These are phyloP conservation scores for Maylandia zebra DNA, from an alignment of 2,113 vertebrate genomes.

Conservation along the genomic window DNA sequence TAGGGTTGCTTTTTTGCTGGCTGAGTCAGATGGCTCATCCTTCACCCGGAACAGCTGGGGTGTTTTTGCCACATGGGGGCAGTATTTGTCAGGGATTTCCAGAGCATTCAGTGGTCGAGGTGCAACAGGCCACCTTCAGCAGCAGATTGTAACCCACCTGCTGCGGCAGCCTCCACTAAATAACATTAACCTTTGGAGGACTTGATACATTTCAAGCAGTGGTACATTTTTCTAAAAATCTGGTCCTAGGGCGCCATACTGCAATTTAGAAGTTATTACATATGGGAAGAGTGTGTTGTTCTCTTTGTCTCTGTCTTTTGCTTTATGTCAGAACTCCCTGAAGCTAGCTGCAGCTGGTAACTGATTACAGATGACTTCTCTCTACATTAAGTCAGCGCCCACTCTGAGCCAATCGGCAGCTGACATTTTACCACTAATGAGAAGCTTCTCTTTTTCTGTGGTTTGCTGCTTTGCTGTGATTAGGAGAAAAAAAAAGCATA, in stretches of 20 bases:
- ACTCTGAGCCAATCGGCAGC: conserved; percentile 26
- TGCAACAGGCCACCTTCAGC: not conserved
- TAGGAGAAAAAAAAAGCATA: not conserved
- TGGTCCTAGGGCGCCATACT: not conserved
- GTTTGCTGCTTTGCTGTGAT: conserved; percentile 8
- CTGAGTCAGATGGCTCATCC: not conserved
- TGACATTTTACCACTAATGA: conserved; percentile 24
- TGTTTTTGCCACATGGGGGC: conserved; percentile 40
- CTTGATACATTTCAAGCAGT: not conserved
- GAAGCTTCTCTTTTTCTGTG: conserved; percentile 7
- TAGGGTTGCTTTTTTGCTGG: not conserved
- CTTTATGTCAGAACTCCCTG: not conserved
- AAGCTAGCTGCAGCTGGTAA: conserved; percentile 11
- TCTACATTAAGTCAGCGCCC: not conserved
- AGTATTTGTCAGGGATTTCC: conserved; percentile 10
- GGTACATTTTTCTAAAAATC: not conserved
- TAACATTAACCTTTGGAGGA: conserved; percentile 2
- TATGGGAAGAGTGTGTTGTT: not conserved
- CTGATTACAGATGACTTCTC: conserved; percentile 33
- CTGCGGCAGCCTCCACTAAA: not conserved
- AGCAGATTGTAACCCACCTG: conserved; percentile 34
- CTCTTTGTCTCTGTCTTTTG: not conserved
- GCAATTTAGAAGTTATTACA: not conserved
- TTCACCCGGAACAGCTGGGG: not conserved
- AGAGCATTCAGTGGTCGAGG: not conserved